A percentile compares a stretch with the other conserved stretches of the same genome.
Evolutionary conservation across 2,113 vertebrate genomes (phyloP).

Genomic region (Megatriorchis doriae): DNA sequence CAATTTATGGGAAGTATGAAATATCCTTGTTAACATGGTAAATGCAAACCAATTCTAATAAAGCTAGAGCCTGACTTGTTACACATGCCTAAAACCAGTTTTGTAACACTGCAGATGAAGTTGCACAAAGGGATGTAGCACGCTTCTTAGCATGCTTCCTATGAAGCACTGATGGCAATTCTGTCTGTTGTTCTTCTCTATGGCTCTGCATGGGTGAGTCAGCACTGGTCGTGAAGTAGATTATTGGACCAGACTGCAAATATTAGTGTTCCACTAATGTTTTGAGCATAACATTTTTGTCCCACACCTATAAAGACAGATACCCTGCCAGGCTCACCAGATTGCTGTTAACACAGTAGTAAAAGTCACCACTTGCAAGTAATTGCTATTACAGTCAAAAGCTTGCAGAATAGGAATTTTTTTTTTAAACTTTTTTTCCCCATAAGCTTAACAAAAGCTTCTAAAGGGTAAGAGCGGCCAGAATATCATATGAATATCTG

Average conservation of each 20-base stretch:
- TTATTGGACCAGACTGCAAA: not conserved
- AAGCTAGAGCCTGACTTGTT: not conserved
- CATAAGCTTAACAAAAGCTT: not conserved
- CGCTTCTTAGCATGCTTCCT: not conserved
- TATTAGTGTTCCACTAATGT: not conserved
- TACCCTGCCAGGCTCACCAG: not conserved
- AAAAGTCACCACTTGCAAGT: not conserved
- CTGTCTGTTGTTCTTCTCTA: not conserved
- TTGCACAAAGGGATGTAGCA: not conserved
- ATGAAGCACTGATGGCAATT: not conserved
- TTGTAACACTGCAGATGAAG: not conserved
- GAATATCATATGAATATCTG: not conserved
- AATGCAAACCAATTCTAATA: not conserved
- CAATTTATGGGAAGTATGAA: not conserved
- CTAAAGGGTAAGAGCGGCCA: not conserved
- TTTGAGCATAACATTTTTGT: not conserved
- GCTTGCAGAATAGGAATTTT: not conserved
- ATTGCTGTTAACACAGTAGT: not conserved
- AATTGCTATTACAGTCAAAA: not conserved
- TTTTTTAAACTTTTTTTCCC: not conserved
- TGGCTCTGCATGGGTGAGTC: not conserved
- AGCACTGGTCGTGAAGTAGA: not conserved
- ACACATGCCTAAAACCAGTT: not conserved
- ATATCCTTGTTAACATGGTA: not conserved
- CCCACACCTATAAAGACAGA: not conserved